phyloP scores from a whole-genome alignment of 2,888 invertebrate genomes.

The Xiphydria camelus region DNA sequence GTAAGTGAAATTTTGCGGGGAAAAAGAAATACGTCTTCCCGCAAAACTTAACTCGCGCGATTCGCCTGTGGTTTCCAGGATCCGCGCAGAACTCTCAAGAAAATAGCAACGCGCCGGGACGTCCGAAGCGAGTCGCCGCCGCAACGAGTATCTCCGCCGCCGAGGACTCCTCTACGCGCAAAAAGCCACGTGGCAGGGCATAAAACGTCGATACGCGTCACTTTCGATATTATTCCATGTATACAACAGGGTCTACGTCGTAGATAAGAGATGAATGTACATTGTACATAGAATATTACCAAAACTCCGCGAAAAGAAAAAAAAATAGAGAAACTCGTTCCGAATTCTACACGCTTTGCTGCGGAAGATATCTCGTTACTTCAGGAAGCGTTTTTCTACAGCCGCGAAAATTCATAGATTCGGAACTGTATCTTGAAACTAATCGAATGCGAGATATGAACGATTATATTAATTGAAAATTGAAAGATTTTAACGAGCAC shows the following conservation, averaged over 20 bases:
- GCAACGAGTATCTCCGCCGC: slow-evolving; percentile 31
- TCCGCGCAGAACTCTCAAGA: slow-evolving; percentile 31
- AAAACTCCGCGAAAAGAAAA: slow-evolving; percentile 14
- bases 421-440: no score
- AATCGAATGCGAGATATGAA: no score
- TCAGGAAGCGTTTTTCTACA: no score
- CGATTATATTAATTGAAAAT: no score
- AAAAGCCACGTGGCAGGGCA: slow-evolving; percentile 51
- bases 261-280: no score
- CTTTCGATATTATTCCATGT: slow-evolving; percentile 28
- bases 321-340: no score
- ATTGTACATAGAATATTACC: slow-evolving; percentile 37
- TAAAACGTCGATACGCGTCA: slow-evolving; percentile 42
- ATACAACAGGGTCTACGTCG: slow-evolving; percentile 43
- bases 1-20: slow-evolving; percentile 30
- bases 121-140: slow-evolving; percentile 46
- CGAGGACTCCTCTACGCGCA: slow-evolving; percentile 46
- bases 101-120: slow-evolving; percentile 39
- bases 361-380: no score
- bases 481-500: no score
- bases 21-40: slow-evolving; percentile 9
- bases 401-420: no score
- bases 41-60: slow-evolving; percentile 7
- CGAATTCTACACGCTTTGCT: no score
- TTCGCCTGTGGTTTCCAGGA: no score